Percentiles rank a stretch among this genome's conserved stretches.
Conservation (phyloP, 2,888 invertebrate genomes). For the Neelides folsomi region DNA sequence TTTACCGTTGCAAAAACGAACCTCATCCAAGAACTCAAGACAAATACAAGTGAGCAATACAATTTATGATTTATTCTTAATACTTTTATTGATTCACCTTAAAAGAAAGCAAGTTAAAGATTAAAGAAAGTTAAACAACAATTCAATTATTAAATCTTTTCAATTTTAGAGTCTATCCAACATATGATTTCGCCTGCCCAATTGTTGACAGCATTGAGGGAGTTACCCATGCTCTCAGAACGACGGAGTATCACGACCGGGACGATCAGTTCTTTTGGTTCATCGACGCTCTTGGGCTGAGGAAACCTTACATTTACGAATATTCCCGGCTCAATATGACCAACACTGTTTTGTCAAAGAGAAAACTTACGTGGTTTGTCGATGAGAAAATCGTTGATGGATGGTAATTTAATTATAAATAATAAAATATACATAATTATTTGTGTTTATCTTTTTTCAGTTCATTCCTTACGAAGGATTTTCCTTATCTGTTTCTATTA, state of each 20-base stretch:
- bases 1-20: constrained; percentile 94
- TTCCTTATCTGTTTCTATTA: too few relatives aligned
- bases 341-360: constrained; percentile 92
- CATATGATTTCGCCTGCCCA: constrained; percentile 99
- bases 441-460: too few relatives aligned
- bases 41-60: constrained; percentile 69
- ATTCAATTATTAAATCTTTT: constrained; percentile 8
- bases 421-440: too few relatives aligned
- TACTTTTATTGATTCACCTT: not conserved
- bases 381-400: constrained; percentile 86
- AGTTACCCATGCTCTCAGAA: constrained; percentile 92
- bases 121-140: too few relatives aligned
- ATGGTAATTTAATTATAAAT: constrained; percentile 72
- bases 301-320: constrained; percentile 90
- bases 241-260: constrained; percentile 96
- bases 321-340: constrained; percentile 95
- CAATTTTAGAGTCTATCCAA: constrained; percentile 80
- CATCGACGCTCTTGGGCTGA: constrained; percentile 67
- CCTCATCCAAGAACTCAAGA: constrained; percentile 83
- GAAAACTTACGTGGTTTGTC: constrained; percentile 97
- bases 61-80: constrained; percentile 1
- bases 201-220: constrained; percentile 96
- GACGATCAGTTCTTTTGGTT: constrained; percentile 98
- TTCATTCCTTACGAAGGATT: not conserved
- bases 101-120: not conserved